Percentiles rank a stretch among this genome's conserved stretches.
These are phyloP conservation scores for Leptothorax acervorum DNA, from an alignment of 2,888 invertebrate species.

Conservation along the genomic window DNA sequence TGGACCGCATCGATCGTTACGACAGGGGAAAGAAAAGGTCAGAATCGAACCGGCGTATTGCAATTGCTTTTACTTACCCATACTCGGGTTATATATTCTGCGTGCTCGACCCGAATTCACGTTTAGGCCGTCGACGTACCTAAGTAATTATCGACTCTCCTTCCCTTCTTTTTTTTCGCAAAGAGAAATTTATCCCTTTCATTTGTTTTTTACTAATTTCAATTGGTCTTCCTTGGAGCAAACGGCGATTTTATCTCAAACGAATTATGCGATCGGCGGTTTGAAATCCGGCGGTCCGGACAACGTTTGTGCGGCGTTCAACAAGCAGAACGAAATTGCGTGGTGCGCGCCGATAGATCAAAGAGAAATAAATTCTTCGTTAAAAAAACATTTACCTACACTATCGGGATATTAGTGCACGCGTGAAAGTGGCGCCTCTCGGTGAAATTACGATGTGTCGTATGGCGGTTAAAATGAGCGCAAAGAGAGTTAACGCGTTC, in stretches of 20 bases:
- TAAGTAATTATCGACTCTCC: not conserved
- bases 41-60: conserved; percentile 50
- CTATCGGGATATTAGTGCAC: conserved; percentile 23
- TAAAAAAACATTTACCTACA: conserved; percentile 16
- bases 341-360: conserved; percentile 8
- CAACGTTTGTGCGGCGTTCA: conserved; percentile 24
- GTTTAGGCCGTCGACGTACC: not conserved
- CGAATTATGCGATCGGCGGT: conserved; percentile 15
- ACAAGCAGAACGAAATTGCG: conserved; percentile 30
- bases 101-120: conserved; percentile 23
- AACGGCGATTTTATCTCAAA: not conserved
- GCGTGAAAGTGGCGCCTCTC: conserved; percentile 31
- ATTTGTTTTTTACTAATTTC: not conserved
- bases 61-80: conserved; percentile 51
- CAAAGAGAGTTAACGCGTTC: conserved; percentile 39
- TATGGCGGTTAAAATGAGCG: conserved; percentile 24
- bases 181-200: not conserved
- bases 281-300: not conserved
- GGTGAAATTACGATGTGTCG: conserved; percentile 34
- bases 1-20: conserved; percentile 46
- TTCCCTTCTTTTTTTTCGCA: not conserved
- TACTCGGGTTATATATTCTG: conserved; percentile 11
- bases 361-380: conserved; percentile 43
- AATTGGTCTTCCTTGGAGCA: not conserved
- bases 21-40: conserved; percentile 48